Conservation (phyloP, 2,113 vertebrate species). For the Cricetomys ansorgei region DNA sequence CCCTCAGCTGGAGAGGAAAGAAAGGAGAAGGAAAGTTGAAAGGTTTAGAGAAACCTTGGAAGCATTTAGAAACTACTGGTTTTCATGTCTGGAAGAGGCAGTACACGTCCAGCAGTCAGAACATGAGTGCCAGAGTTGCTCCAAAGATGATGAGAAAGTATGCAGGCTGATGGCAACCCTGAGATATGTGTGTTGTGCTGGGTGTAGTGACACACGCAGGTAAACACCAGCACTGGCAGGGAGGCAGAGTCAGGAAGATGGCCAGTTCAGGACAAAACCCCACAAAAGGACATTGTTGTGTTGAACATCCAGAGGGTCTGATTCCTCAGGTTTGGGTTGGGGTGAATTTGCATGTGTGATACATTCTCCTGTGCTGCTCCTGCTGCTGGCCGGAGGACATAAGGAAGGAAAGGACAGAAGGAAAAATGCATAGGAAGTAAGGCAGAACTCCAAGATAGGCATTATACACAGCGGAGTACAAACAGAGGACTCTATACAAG, state of each 20-base stretch:
- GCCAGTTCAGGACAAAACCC: background rate
- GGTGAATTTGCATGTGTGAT: background rate
- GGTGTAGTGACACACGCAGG: fast-evolving
- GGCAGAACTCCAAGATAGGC: background rate
- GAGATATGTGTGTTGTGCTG: background rate
- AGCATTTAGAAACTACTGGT: background rate
- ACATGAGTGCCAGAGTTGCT: background rate
- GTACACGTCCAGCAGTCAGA: background rate
- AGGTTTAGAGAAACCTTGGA: background rate
- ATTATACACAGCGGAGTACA: background rate
- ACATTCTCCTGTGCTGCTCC: background rate
- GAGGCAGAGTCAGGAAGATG: too few species aligned
- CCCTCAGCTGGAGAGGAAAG: background rate
- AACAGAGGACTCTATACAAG: background rate
- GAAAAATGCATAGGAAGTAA: background rate
- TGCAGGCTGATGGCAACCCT: background rate
- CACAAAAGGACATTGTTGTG: background rate
- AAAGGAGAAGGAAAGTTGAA: background rate
- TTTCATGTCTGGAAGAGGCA: background rate
- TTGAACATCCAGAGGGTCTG: background rate
- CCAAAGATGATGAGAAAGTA: background rate
- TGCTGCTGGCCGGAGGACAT: background rate
- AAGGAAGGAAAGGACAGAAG: background rate
- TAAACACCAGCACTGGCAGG: background rate
- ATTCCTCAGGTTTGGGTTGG: background rate